Evolutionary conservation across 2,113 vertebrate species (phyloP).

Genomic region (Addax nasomaculatus): DNA sequence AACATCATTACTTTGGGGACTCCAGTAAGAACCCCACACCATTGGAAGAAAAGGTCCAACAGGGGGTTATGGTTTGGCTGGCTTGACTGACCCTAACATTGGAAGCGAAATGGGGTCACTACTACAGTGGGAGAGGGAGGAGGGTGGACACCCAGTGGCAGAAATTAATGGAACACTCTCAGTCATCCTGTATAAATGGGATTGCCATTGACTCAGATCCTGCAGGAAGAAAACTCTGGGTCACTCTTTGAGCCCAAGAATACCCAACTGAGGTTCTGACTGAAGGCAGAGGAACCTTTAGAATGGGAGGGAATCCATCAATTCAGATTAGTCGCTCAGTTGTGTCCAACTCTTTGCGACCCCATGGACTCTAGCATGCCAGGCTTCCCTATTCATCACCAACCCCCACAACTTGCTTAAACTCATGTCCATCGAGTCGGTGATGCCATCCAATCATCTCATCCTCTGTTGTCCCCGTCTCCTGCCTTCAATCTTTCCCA

Average conservation of each 20-base stretch:
- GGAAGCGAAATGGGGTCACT: not conserved
- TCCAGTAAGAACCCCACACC: not conserved
- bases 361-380: not conserved
- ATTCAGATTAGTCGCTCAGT: not conserved
- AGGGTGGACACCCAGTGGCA: not conserved
- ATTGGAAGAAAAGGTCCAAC: not conserved
- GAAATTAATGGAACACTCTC: not conserved
- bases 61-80: not conserved
- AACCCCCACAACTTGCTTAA: not conserved
- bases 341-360: not conserved
- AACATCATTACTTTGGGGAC: not conserved
- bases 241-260: not conserved
- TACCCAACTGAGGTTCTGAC: not conserved
- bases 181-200: not conserved
- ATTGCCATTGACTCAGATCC: not conserved
- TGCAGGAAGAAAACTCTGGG: not conserved
- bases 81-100: not conserved
- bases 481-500: not conserved
- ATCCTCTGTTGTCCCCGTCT: accelerated
- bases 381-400: not conserved
- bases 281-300: not conserved
- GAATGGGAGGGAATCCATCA: not conserved
- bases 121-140: not conserved
- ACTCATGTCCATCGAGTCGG: not conserved
- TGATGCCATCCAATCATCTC: not conserved